Base-by-base conservation (phyloP, 2,888 invertebrate species). In the Enoplolaimus lenunculus region DNA sequence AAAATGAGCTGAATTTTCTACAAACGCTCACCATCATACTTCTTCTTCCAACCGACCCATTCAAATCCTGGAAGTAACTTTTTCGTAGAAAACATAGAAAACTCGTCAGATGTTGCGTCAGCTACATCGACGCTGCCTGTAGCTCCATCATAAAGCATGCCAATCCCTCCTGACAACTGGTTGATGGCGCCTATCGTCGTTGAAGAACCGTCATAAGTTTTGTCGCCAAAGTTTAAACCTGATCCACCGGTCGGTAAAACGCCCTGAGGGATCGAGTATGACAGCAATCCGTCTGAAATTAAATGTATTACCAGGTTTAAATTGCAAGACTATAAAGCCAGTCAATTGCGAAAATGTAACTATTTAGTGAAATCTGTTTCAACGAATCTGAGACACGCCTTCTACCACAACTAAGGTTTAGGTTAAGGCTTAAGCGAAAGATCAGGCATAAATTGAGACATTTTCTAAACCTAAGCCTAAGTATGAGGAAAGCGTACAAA, bases 41-140 rank as follows among this genome's bases (percentile, higher is more conserved):
- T 89, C 81, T 90, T 90, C 78, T 87, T 86, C 92, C 92, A 93
- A 0, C 91, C 92, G 33, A 92, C 88, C 92, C 92, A 93, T 64
- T 90, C 89, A 77, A 89, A 88, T 29, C 87, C 86, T 87, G 78
- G 57, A 2, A n/a, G 30, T 7, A 67, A 3, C 7, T 62, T 29
- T n/a, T 3, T 29, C 3, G 28, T 29, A 16, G 28, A 7, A 16
- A 7, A 13, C 13, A 13, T 26, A 7, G 30, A 7, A 28, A 26
- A 26, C 35, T n/a, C 30, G 33, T 30, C 33, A 2, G 28, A 2
- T 3, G 68, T 30, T 13, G 45, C 62, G 13, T 26, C 26, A 29
- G 31, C 33, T n/a, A 62, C n/a, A 3, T 13, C 29, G 26, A 30
- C 64, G 30, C 13, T 7, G 30, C 67, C 76, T 29, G 75, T 72